Conservation (phyloP, 2,113 vertebrate genomes). For the Chaetodon auriga region DNA sequence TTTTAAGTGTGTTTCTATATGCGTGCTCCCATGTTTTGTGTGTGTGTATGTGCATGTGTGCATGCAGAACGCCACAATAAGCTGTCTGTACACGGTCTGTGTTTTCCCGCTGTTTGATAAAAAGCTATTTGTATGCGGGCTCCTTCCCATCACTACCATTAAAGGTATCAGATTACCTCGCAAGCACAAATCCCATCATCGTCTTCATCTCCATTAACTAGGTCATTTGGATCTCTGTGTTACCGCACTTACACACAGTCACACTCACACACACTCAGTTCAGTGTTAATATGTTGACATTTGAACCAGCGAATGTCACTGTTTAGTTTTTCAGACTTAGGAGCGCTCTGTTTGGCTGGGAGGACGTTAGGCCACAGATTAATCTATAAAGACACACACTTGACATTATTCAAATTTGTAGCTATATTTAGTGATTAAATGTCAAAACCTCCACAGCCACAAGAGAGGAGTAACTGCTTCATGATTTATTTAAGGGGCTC, state of each 20-base stretch:
- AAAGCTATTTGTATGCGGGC: slow-evolving; percentile 68
- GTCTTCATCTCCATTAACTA: slow-evolving; percentile 72
- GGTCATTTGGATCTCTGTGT: slow-evolving; percentile 62
- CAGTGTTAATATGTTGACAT: slow-evolving; percentile 68
- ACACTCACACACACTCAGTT: slow-evolving; percentile 16
- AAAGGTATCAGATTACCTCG: slow-evolving; percentile 69
- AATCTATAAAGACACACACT: slow-evolving; percentile 55
- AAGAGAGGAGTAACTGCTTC: slow-evolving; percentile 24
- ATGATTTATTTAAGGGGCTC: slow-evolving; percentile 53
- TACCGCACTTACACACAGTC: slow-evolving; percentile 11
- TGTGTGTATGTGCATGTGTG: neutral
- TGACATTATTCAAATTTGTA: slow-evolving; percentile 63
- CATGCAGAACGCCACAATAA: neutral
- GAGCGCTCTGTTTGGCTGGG: slow-evolving; percentile 21
- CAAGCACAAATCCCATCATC: slow-evolving; percentile 66
- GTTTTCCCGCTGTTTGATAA: slow-evolving; percentile 54
- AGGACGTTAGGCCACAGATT: slow-evolving; percentile 38
- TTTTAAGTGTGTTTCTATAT: slow-evolving; percentile 6
- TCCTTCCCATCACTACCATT: slow-evolving; percentile 55
- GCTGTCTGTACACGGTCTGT: neutral
- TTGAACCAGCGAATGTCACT: slow-evolving; percentile 53
- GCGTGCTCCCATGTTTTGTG: neutral
- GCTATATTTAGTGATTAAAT: slow-evolving; percentile 72
- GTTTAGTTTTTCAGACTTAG: slow-evolving; percentile 37
- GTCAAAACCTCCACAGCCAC: slow-evolving; percentile 55